Percentiles rank a stretch among this genome's conserved stretches.
Evolutionary conservation across 2,888 invertebrate genomes (phyloP).

Genomic region (Cephus sareptanus): DNA sequence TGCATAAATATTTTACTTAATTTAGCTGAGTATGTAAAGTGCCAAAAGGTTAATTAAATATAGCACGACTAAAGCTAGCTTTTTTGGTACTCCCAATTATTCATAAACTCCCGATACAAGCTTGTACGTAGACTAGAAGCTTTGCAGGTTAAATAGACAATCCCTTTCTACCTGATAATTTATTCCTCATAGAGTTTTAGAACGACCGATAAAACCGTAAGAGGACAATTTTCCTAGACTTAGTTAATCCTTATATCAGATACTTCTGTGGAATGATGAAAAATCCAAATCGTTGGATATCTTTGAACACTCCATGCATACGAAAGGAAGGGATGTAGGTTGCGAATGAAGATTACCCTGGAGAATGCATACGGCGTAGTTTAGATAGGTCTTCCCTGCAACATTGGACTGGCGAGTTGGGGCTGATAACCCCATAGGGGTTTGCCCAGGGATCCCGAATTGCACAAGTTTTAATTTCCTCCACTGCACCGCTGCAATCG

Average conservation of each 20-base stretch:
- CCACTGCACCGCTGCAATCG: conserved; percentile 8
- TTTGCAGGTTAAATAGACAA: too few relatives aligned
- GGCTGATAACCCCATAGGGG: conserved; percentile 10
- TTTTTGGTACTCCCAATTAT: too few relatives aligned
- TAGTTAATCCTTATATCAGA: too few relatives aligned
- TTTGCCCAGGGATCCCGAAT: conserved; percentile 17
- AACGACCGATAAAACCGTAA: too few relatives aligned
- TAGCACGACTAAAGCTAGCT: background rate
- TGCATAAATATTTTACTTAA: background rate
- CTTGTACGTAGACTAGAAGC: too few relatives aligned
- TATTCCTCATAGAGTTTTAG: too few relatives aligned
- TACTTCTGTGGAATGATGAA: too few relatives aligned
- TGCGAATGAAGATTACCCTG: conserved; percentile 48
- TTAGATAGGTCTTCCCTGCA: conserved; percentile 21
- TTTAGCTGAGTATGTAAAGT: background rate
- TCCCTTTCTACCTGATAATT: too few relatives aligned
- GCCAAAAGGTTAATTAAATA: background rate
- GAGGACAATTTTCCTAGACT: too few relatives aligned
- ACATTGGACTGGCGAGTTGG: conserved; percentile 7
- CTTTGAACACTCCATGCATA: background rate
- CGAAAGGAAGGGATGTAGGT: conserved; percentile 6
- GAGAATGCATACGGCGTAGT: conserved; percentile 36
- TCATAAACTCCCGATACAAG: too few relatives aligned
- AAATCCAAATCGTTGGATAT: too few relatives aligned
- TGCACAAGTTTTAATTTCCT: conserved; percentile 34